Evolutionary conservation across 2,888 invertebrate genomes (phyloP).

Genomic region (Panzeria rudis): DNA sequence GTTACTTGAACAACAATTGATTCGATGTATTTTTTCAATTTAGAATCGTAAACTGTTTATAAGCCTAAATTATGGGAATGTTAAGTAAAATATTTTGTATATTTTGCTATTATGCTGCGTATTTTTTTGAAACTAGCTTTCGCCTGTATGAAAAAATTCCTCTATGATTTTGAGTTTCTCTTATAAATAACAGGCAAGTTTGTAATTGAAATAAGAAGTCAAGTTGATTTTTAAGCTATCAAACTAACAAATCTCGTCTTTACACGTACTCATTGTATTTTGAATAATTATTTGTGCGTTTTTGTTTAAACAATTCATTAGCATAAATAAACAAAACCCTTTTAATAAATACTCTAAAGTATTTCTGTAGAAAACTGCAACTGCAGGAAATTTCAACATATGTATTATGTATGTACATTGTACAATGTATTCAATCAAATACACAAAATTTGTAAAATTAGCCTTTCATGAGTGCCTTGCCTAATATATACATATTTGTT

Average conservation of each 20-base stretch:
- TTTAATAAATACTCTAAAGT: neutral
- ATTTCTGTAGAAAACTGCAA: neutral
- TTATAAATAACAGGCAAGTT: slow-evolving; percentile 18
- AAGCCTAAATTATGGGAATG: neutral
- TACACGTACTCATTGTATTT: slow-evolving; percentile 49
- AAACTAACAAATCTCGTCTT: slow-evolving; percentile 37
- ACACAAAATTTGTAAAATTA: too few relatives aligned
- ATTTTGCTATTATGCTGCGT: neutral
- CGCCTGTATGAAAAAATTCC: neutral
- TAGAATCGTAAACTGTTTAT: neutral
- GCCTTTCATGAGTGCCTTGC: too few relatives aligned
- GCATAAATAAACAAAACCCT: neutral
- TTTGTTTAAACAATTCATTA: slow-evolving; percentile 28
- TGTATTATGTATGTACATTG: too few relatives aligned
- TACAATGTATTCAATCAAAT: too few relatives aligned
- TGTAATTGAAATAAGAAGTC: neutral
- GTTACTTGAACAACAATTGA: slow-evolving; percentile 6
- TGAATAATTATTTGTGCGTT: slow-evolving; percentile 58
- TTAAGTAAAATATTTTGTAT: neutral
- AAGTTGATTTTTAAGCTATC: slow-evolving; percentile 29
- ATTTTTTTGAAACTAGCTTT: neutral
- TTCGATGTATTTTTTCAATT: slow-evolving; percentile 16
- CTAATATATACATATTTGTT: too few relatives aligned
- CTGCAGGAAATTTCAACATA: too few relatives aligned
- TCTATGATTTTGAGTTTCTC: slow-evolving; percentile 43